phyloP scores from a whole-genome alignment of 2,888 invertebrate species.

The Cephus runcator region DNA sequence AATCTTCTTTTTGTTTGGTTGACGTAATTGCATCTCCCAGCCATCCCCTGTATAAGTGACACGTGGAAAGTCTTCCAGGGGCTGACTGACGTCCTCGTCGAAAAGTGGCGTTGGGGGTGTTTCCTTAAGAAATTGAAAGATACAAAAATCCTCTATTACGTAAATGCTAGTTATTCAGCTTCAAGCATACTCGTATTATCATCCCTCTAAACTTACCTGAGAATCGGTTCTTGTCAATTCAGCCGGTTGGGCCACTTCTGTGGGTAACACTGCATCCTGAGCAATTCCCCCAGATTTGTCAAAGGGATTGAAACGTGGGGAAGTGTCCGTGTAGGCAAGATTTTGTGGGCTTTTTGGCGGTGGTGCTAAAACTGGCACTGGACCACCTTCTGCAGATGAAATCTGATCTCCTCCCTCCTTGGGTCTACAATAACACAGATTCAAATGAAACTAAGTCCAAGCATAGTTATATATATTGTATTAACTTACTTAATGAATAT shows the following conservation, averaged over 20 bases:
- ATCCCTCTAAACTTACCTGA: slow-evolving; percentile 43
- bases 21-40: slow-evolving; percentile 96
- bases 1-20: slow-evolving; percentile 96
- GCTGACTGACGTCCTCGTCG: slow-evolving; percentile 93
- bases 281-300: slow-evolving; percentile 71
- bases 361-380: slow-evolving; percentile 81
- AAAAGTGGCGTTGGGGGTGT: slow-evolving; percentile 93
- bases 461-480: neutral
- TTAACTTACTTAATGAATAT: slow-evolving; percentile 79
- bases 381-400: slow-evolving; percentile 59
- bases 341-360: slow-evolving; percentile 72
- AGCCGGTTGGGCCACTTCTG: slow-evolving; percentile 57
- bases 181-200: neutral
- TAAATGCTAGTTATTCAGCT: slow-evolving; percentile 48
- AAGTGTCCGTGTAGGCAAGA: slow-evolving; percentile 69
- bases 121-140: slow-evolving; percentile 70
- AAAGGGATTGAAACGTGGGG: slow-evolving; percentile 83
- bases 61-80: slow-evolving; percentile 91
- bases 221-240: slow-evolving; percentile 62
- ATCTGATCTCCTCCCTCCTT: slow-evolving; percentile 64
- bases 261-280: slow-evolving; percentile 53
- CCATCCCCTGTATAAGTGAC: slow-evolving; percentile 82
- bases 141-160: neutral
- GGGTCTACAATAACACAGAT: slow-evolving; percentile 52
- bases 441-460: neutral